These are phyloP conservation scores for Tenualosa thibaudeaui DNA, from an alignment of 2,797 vertebrate species.

Conservation along the genomic window DNA sequence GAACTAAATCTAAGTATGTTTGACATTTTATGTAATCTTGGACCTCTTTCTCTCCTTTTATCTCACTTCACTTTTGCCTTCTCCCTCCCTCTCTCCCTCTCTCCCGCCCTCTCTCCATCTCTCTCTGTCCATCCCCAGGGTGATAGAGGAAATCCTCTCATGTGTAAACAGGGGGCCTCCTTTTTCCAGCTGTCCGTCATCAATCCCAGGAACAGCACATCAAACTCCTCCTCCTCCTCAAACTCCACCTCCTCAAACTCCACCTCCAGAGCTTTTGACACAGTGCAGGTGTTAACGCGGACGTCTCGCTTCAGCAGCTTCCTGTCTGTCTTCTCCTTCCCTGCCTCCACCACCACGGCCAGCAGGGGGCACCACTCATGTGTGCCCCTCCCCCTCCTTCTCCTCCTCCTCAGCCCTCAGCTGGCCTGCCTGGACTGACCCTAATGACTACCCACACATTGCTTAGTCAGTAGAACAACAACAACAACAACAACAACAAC, in stretches of 20 bases:
- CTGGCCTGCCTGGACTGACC: background rate
- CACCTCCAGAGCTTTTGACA: too few species aligned
- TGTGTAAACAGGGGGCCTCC: slow-evolving; percentile 37
- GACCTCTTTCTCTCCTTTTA: background rate
- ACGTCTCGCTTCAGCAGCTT: slow-evolving; percentile 22
- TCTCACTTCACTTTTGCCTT: too few species aligned
- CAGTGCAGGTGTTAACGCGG: slow-evolving; percentile 17
- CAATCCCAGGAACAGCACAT: slow-evolving; percentile 2
- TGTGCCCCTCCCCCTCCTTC: slow-evolving; percentile 11
- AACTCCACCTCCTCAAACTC: background rate
- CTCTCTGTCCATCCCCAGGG: slow-evolving; percentile 35
- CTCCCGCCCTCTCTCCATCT: background rate
- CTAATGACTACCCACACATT: background rate
- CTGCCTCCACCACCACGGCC: background rate
- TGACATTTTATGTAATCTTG: too few species aligned
- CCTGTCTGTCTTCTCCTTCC: slow-evolving; percentile 24
- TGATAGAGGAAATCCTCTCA: slow-evolving; percentile 49
- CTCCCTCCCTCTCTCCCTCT: background rate
- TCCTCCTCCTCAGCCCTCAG: slow-evolving; percentile 33
- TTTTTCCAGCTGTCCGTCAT: slow-evolving; percentile 55
- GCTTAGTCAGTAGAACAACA: too few species aligned
- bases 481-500: too few species aligned
- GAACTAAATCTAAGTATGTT: too few species aligned
- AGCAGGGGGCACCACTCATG: background rate
- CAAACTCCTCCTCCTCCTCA: too few species aligned